Conservation (phyloP, 2,113 vertebrate genomes). For the Hyperoodon ampullatus region DNA sequence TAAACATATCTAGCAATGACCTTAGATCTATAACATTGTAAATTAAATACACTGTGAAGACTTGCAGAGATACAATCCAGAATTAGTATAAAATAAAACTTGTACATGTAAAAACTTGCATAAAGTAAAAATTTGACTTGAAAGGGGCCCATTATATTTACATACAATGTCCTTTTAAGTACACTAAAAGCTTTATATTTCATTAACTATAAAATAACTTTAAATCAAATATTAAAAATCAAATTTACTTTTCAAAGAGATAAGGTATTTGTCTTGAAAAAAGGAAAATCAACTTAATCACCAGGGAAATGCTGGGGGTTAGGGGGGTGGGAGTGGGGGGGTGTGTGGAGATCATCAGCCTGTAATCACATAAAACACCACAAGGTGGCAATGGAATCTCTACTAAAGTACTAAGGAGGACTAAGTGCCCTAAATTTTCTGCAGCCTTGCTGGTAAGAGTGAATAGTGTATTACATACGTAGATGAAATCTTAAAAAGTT, state of each 20-base stretch:
- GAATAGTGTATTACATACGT: neutral
- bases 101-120: neutral
- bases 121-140: neutral
- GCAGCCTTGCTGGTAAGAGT: neutral
- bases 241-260: neutral
- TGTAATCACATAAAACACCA: neutral
- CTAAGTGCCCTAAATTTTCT: neutral
- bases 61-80: neutral
- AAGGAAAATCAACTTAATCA: neutral
- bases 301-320: neutral
- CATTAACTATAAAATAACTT: neutral
- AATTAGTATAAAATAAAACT: neutral
- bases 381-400: neutral
- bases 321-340: fast-evolving
- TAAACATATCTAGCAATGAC: neutral
- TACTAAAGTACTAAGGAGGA: fast-evolving
- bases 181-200: neutral
- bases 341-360: neutral
- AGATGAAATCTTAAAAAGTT: neutral
- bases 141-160: neutral
- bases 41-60: neutral
- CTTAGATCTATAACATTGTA: neutral
- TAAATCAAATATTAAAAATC: neutral
- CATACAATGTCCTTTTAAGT: neutral
- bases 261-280: neutral